Percentiles rank a stretch among this genome's conserved stretches.
phyloP scores from a whole-genome alignment of 2,888 invertebrate genomes.

The Empis livida region DNA sequence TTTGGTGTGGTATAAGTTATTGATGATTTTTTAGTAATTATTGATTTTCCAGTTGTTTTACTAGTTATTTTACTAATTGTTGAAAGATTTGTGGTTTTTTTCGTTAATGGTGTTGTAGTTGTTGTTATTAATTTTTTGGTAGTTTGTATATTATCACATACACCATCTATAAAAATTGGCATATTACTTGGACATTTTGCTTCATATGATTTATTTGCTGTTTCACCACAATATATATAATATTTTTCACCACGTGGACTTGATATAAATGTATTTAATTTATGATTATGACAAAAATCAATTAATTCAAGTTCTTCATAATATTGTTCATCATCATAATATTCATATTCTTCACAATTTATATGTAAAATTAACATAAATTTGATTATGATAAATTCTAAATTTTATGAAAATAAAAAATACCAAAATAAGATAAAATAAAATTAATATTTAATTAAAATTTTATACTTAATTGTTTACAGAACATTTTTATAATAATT shows the following conservation, averaged over 20 bases:
- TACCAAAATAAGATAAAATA: no score
- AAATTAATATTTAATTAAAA: no score
- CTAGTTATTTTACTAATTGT: not conserved
- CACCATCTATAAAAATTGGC: conserved; percentile 20
- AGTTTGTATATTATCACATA: conserved; percentile 17
- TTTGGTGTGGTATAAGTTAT: not conserved
- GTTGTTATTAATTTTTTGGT: conserved; percentile 2
- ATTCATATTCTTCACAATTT: conserved; percentile 20
- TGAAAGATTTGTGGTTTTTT: not conserved
- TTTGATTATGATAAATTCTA: no score
- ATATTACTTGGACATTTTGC: conserved; percentile 21
- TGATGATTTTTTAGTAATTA: not conserved
- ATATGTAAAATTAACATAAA: no score
- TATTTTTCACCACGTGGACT: not conserved
- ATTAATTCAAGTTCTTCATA: conserved; percentile 16
- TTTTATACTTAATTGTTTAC: no score
- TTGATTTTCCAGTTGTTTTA: not conserved
- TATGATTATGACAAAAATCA: conserved; percentile 18
- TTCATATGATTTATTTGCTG: conserved; percentile 11
- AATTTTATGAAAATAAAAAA: no score
- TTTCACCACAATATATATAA: not conserved
- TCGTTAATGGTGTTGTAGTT: not conserved
- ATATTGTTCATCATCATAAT: conserved; percentile 20
- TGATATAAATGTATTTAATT: not conserved
- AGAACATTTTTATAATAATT: no score